Percentiles rank a stretch among this genome's conserved stretches.
phyloP scores from a whole-genome alignment of 2,888 invertebrate genomes.

The Balanococcus diminutus region DNA sequence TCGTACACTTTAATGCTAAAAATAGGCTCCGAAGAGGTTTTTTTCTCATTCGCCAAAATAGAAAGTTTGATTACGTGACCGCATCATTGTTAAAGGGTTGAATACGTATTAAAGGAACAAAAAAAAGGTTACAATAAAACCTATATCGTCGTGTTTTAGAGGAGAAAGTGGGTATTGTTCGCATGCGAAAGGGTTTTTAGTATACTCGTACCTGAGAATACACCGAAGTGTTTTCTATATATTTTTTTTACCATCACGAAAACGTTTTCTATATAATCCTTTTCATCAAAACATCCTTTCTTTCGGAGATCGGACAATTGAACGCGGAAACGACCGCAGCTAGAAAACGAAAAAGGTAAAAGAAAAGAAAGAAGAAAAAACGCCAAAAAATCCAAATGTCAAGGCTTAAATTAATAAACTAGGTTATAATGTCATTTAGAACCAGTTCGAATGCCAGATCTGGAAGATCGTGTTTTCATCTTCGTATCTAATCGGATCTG shows the following conservation, averaged over 20 bases:
- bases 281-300: background rate
- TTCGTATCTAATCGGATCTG: background rate
- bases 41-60: background rate
- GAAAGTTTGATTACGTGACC: conserved; percentile 36
- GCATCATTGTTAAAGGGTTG: conserved; percentile 20
- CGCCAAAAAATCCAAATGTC: background rate
- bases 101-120: background rate
- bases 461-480: conserved; percentile 18
- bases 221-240: too few species aligned
- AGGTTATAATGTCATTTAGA: conserved; percentile 33
- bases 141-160: background rate
- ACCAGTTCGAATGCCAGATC: conserved; percentile 1
- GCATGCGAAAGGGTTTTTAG: background rate
- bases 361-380: background rate
- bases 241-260: background rate
- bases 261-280: background rate
- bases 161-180: background rate
- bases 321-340: conserved; percentile 14
- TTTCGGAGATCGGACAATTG: background rate
- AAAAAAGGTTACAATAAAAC: background rate
- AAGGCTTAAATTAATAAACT: conserved; percentile 24
- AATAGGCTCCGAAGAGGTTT: background rate
- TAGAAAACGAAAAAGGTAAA: background rate
- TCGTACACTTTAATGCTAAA: background rate
- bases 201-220: background rate